Evolutionary conservation across 1,140 invertebrate species (phyloP).

Genomic region (Drosophila santomea): DNA sequence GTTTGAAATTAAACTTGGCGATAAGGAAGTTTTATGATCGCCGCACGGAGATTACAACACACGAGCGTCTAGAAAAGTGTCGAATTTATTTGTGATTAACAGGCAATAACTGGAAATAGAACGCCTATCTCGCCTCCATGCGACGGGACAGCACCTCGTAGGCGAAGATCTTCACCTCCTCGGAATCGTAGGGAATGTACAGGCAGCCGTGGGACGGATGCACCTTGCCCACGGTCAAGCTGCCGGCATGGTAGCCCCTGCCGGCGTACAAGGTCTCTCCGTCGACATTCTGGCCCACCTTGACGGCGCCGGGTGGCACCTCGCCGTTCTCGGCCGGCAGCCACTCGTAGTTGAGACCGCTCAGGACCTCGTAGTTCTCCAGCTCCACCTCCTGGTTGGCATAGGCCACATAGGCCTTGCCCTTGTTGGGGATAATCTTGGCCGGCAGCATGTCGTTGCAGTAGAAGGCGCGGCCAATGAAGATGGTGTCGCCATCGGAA

Average conservation of each 20-base stretch:
- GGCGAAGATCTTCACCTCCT: conserved; percentile 86
- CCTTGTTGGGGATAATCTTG: conserved; percentile 88
- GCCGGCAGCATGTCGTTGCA: conserved; percentile 90
- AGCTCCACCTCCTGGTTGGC: conserved; percentile 68
- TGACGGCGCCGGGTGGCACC: conserved; percentile 86
- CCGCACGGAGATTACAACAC: conserved; percentile 11
- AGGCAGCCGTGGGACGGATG: conserved; percentile 89
- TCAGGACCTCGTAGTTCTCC: conserved; percentile 84
- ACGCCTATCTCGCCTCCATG: conserved; percentile 49
- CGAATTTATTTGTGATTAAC: conserved; percentile 38
- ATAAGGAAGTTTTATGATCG: conserved; percentile 25
- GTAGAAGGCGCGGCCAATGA: conserved; percentile 90
- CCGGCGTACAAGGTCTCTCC: conserved; percentile 89
- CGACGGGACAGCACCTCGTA: conserved; percentile 74
- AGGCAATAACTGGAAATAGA: background rate
- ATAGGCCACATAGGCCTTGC: conserved; percentile 76
- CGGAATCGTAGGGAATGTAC: conserved; percentile 89
- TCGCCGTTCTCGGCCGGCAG: conserved; percentile 84
- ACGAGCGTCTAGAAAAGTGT: conserved; percentile 33
- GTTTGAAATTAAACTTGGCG: conserved; percentile 16
- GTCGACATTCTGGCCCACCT: conserved; percentile 86
- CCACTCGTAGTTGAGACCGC: conserved; percentile 85
- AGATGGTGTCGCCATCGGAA: conserved; percentile 89
- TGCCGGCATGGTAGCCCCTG: conserved; percentile 87
- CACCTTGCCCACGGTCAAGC: conserved; percentile 90